Percentiles rank a stretch among this genome's conserved stretches.
Conservation (phyloP, 23 tunicate species). For the Oikopleura dioica region DNA sequence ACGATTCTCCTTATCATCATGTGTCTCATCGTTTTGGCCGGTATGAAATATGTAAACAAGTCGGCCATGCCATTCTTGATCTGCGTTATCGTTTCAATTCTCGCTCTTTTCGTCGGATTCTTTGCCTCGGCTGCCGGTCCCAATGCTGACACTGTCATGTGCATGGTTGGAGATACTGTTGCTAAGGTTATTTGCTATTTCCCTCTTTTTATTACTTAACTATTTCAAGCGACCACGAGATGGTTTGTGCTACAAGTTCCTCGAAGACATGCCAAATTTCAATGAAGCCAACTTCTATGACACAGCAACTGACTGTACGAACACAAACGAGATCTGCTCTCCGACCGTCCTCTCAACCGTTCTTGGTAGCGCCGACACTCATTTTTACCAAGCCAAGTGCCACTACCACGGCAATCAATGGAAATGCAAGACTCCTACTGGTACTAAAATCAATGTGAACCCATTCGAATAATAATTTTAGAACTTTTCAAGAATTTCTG, state of each 20-base stretch:
- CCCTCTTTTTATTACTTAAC: too few relatives aligned
- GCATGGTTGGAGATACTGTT: background rate
- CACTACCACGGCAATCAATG: background rate
- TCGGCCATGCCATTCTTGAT: background rate
- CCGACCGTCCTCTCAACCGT: background rate
- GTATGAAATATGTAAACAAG: background rate
- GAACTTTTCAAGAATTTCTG: background rate
- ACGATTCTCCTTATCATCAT: background rate
- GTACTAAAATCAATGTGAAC: too few relatives aligned
- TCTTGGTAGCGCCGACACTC: background rate
- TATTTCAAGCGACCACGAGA: background rate
- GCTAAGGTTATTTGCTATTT: too few relatives aligned
- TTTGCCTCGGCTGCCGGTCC: background rate
- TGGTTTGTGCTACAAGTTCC: background rate
- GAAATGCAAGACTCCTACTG: background rate
- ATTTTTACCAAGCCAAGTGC: background rate
- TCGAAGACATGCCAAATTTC: background rate
- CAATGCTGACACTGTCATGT: background rate
- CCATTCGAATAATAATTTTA: too few relatives aligned
- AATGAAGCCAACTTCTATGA: background rate
- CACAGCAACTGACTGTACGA: background rate
- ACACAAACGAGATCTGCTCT: background rate
- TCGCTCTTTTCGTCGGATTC: background rate
- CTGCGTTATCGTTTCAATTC: background rate
- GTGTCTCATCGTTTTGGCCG: background rate